A percentile compares a stretch with the other conserved stretches of the same genome.
Conservation (phyloP, 2,888 invertebrate genomes). For the Megastigmus dorsalis region DNA sequence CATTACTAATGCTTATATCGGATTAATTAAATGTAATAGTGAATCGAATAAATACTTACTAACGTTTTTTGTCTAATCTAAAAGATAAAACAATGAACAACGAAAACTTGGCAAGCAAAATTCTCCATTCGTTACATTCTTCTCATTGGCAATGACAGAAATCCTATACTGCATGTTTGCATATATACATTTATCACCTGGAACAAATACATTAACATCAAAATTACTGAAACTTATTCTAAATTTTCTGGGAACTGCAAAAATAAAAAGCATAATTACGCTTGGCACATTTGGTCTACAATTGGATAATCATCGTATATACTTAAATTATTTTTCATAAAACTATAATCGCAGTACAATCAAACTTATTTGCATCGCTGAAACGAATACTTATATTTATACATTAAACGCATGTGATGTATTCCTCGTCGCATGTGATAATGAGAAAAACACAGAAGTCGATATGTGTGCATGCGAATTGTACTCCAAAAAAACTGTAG, state of each 20-base stretch:
- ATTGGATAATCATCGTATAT: no score
- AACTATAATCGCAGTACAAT: neutral
- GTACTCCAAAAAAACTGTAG: no score
- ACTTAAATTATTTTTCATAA: no score
- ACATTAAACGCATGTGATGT: slow-evolving; percentile 40
- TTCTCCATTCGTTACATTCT: slow-evolving; percentile 7
- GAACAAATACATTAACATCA: neutral
- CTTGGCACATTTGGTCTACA: neutral
- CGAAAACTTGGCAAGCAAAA: slow-evolving; percentile 44
- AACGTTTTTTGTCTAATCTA: no score
- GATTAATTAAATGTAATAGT: neutral
- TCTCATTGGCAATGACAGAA: slow-evolving; percentile 7
- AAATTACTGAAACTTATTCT: neutral
- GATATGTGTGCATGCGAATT: slow-evolving; percentile 20
- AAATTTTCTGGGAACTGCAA: neutral
- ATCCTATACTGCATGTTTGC: slow-evolving; percentile 36
- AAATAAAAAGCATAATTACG: slow-evolving; percentile 5
- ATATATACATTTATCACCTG: neutral
- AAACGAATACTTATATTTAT: no score
- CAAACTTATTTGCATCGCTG: neutral
- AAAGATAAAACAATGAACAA: neutral
- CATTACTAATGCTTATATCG: slow-evolving; percentile 8
- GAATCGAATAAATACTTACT: neutral
- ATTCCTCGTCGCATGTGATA: slow-evolving; percentile 42
- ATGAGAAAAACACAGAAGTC: slow-evolving; percentile 26